Evolutionary conservation across 2,797 vertebrate species (phyloP).

Genomic region (Botia almorhae): DNA sequence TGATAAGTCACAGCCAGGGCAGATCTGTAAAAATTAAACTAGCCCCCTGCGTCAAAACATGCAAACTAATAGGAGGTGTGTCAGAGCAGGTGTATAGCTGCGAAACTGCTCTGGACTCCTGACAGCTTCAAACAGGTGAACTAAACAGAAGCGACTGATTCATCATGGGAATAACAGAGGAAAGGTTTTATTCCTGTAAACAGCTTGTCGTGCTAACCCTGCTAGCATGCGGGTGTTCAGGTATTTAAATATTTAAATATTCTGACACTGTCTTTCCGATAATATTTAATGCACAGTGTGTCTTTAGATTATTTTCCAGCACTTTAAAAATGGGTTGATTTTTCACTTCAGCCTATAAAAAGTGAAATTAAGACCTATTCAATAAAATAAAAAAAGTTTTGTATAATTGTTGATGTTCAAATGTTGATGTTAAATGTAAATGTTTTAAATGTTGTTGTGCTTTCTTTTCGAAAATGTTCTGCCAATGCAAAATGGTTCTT

Average conservation of each 20-base stretch:
- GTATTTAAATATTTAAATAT: slow-evolving; percentile 19
- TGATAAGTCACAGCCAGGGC: slow-evolving; percentile 28
- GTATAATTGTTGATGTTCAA: too few relatives aligned
- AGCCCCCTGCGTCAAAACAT: slow-evolving; percentile 5
- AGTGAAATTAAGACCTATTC: background rate
- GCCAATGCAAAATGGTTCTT: background rate
- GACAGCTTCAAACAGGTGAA: background rate
- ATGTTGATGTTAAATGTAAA: too few relatives aligned
- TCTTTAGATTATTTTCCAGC: background rate
- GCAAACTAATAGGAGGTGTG: slow-evolving; percentile 30
- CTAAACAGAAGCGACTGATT: background rate
- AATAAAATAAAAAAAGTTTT: background rate
- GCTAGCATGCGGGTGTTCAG: slow-evolving; percentile 22
- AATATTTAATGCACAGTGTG: background rate
- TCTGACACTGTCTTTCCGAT: background rate
- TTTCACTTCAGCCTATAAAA: background rate
- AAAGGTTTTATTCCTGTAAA: slow-evolving; percentile 6
- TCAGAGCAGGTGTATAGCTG: slow-evolving; percentile 16
- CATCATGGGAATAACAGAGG: slow-evolving; percentile 26
- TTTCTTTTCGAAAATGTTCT: background rate
- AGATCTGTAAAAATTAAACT: slow-evolving; percentile 13
- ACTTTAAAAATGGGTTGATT: background rate
- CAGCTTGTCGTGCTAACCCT: slow-evolving; percentile 15
- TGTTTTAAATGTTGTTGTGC: background rate
- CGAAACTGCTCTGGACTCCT: slow-evolving; percentile 1